Base-by-base conservation (phyloP, 2,888 invertebrate species). In the Brassicogethes aeneus region DNA sequence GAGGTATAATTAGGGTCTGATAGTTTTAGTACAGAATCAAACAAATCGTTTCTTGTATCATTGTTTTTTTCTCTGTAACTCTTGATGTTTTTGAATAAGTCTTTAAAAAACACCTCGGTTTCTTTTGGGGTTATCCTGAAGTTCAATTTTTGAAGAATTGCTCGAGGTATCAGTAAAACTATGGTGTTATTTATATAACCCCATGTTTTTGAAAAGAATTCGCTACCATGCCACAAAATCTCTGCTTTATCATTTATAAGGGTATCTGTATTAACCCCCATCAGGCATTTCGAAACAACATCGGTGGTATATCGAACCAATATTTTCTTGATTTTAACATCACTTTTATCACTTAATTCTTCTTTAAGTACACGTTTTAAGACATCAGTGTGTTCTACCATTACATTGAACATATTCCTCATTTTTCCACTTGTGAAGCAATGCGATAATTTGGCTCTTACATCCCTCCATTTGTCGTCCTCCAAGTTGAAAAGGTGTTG, bases 11-110 rank as follows among this genome's bases (percentile, higher is more conserved):
- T 42, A 13, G 47, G 43, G 15, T 54, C 47, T 7, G 52, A 56
- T 3, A 60, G 38, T 37, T 52, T 46, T 10, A 58, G 41, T 37
- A 76, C 57, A 2, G 74, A 51, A 44, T 76, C 71, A 29, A 78
- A 55, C 43, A 77, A 73, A 57, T 75, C 77, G 36, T 73, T 71
- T 8, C 72, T 59, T 0, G 53, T 56, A 0, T 73, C 46, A 1
- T 69, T 61, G 44, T 66, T 66, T 17, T 62, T 56, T 45, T 68
- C 66, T 29, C 74, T 58, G 39, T 68, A 62, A 0, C 65, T 57
- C 1, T 72, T 60, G 1, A 69, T 69, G 0, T 68, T 59, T 1
- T 54, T 62, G 1, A 72, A 69, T 1, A 68, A 56, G 0, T 60
- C 55, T 17, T 63, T 51, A 33, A 75, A 73, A 46, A 73, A 76